These are phyloP conservation scores for Blastobasis adustella DNA, from an alignment of 2,888 invertebrate genomes.

Conservation along the genomic window DNA sequence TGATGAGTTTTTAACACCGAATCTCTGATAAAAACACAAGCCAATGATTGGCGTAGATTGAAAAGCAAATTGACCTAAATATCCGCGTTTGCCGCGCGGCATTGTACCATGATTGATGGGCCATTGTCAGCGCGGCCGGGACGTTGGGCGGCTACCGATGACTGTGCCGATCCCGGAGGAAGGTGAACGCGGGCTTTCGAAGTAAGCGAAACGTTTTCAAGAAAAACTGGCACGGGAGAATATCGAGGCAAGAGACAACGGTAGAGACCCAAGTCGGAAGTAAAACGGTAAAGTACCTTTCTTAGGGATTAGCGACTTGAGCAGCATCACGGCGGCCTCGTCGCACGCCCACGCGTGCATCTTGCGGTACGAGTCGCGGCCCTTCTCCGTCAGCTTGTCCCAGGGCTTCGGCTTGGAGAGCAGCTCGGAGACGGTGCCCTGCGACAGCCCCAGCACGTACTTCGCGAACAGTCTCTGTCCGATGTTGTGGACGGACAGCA, in stretches of 20 bases:
- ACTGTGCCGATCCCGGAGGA: not conserved
- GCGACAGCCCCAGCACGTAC: conserved; percentile 96
- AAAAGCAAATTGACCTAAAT: too few relatives aligned
- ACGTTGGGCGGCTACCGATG: not conserved
- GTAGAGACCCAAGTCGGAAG: conserved; percentile 1
- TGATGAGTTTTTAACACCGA: too few relatives aligned
- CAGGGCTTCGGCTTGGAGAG: conserved; percentile 99
- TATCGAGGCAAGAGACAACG: not conserved
- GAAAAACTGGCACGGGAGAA: too few relatives aligned
- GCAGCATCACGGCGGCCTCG: conserved; percentile 95
- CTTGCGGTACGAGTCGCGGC: conserved; percentile 98
- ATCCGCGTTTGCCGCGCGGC: conserved; percentile 17
- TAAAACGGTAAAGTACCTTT: conserved; percentile 80
- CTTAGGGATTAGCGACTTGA: conserved; percentile 98
- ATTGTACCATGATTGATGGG: conserved; percentile 61
- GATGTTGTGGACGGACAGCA: conserved; percentile 97
- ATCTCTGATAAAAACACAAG: too few relatives aligned
- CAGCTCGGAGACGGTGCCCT: conserved; percentile 98
- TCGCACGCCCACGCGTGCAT: conserved; percentile 99
- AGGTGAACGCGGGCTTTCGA: too few relatives aligned
- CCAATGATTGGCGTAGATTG: too few relatives aligned
- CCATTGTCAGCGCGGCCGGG: conserved; percentile 43
- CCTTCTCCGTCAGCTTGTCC: conserved; percentile 99
- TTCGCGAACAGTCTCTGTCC: conserved; percentile 99
- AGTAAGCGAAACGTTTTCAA: too few relatives aligned